Percentiles rank a stretch among this genome's conserved stretches.
Conservation (phyloP, 2,797 vertebrate species). For the Pseudochaenichthys georgianus region DNA sequence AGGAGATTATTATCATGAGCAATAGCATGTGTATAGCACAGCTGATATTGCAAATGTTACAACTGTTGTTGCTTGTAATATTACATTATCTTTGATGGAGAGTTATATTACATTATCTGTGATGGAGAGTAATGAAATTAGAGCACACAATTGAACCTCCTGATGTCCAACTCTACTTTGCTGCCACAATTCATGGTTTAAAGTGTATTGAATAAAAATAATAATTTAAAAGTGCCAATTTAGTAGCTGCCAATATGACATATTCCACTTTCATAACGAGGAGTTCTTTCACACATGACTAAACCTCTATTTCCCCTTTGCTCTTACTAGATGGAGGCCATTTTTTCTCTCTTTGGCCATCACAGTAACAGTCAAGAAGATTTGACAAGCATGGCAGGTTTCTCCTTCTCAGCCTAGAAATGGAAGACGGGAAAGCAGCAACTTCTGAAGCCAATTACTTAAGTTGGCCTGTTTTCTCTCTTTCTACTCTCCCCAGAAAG, state of each 20-base stretch:
- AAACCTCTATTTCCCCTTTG: conserved; percentile 75
- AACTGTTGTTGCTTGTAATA: neutral
- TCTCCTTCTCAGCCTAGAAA: conserved; percentile 69
- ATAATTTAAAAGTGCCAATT: conserved; percentile 45
- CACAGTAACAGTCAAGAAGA: conserved; percentile 73
- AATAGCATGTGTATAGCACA: conserved; percentile 1
- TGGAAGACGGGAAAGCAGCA: conserved; percentile 70
- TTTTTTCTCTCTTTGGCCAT: conserved; percentile 77
- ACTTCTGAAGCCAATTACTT: conserved; percentile 82
- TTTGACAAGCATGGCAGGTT: conserved; percentile 85
- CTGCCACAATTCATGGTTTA: conserved; percentile 57
- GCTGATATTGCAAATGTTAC: neutral
- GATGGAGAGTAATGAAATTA: neutral
- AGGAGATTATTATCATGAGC: conserved; percentile 26
- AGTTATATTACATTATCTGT: neutral
- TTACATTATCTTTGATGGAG: conserved; percentile 1
- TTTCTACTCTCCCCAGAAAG: conserved; percentile 52
- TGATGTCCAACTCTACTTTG: conserved; percentile 1
- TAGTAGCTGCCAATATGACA: conserved; percentile 69
- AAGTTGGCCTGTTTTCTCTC: conserved; percentile 74
- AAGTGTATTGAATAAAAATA: conserved; percentile 52
- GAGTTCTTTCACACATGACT: conserved; percentile 80
- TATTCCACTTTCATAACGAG: conserved; percentile 81
- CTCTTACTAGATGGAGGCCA: conserved; percentile 73
- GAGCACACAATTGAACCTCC: neutral